Evolutionary conservation across 2,113 vertebrate genomes (phyloP), one percentile per base, ranked within the genome.

Genomic region (Nansenia antarctica): DNA sequence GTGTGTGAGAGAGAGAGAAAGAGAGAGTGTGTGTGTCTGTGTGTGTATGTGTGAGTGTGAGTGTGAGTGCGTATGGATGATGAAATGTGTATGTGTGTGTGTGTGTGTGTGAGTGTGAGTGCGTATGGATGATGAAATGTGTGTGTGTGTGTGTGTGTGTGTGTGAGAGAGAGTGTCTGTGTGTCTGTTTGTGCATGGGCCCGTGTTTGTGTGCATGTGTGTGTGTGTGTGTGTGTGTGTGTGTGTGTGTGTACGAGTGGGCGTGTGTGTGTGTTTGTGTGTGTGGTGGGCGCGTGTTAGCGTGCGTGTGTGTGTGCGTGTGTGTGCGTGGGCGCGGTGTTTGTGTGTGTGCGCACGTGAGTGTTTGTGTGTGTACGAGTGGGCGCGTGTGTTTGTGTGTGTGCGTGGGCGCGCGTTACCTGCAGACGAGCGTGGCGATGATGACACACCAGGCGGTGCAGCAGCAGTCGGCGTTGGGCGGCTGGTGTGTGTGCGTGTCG

Each of bases 391-490:
- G 12, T 7, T 3, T 27, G 9, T 15, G 31, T 24, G 31, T 39
- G 20, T 18, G 35, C 62, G n/a, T 63, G 63, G 53, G 61, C 31
- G 53, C 15, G 53, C 74, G 93, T 76, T 86, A 99, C 98, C 98
- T 99, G 96, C 98, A 99, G 34, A 99, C 95, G 0, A 99, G 90
- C 1, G 97, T 98, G 61, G 97, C 97, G 0, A 98, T 96, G 93
- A 99, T 97, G 86, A 98, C 97, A 0, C 98, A 99, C 98, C 98
- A 99, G 9, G 98, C 98, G 0, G 98, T 98, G 80, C 97, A 98
- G 92, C 98, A 99, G 89, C 96, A 99, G 90, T 98, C 96, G 0
- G 96, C 93, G 0, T 86, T 92, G 11, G 96, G 95, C n/a, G 96
- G 95, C 20, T 94, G 92, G 55, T 95, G 89, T 31, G 82, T 75